These are phyloP conservation scores for Helleia helle DNA, from an alignment of 2,888 invertebrate species.

Conservation along the genomic window DNA sequence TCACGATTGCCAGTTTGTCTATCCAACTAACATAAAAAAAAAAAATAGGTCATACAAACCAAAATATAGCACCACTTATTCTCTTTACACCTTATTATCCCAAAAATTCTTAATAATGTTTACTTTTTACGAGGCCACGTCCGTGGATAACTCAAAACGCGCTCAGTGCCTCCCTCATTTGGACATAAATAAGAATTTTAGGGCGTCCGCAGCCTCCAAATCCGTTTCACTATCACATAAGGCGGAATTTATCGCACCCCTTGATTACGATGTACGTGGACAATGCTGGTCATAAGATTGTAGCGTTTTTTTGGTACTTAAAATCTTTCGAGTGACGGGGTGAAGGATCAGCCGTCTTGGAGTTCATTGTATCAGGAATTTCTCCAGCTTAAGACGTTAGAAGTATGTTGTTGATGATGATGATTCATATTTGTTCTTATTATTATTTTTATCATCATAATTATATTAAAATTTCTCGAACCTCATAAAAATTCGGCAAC, in stretches of 20 bases:
- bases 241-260: constrained; percentile 51
- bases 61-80: not conserved
- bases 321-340: too few species aligned
- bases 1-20: too few species aligned
- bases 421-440: too few species aligned
- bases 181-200: constrained; percentile 58
- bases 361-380: too few species aligned
- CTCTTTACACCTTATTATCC: not conserved
- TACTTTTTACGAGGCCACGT: constrained; percentile 4
- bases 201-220: constrained; percentile 38
- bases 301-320: constrained; percentile 12
- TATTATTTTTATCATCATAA: too few species aligned
- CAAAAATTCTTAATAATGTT: constrained; percentile 7
- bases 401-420: too few species aligned
- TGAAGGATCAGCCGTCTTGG: too few species aligned
- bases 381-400: too few species aligned
- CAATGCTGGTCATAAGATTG: constrained; percentile 16
- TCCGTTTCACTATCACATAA: constrained; percentile 51
- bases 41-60: too few species aligned
- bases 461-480: too few species aligned
- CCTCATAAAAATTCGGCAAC: too few species aligned
- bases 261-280: constrained; percentile 48
- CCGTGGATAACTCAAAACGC: constrained; percentile 21
- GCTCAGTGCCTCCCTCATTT: constrained; percentile 32
- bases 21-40: too few species aligned